Evolutionary conservation across 2,888 invertebrate species (phyloP), one percentile per base, ranked within the genome.

Genomic region (Lasioglossum leucozonium): DNA sequence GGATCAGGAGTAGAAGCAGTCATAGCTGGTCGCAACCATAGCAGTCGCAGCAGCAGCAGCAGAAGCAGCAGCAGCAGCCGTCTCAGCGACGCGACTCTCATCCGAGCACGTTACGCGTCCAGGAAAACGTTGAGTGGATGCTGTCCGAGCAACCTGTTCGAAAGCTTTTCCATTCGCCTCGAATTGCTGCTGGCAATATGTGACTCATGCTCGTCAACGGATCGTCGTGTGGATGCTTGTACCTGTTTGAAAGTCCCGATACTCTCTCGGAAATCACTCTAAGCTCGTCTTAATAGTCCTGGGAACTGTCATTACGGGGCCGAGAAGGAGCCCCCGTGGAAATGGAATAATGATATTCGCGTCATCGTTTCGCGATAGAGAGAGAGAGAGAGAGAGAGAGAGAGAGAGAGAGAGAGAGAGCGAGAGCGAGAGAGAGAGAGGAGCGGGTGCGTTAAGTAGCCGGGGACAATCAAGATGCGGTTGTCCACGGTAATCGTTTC

Each of bases 291-390:
- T 86, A 84, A 89, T 87, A 89, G 78, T 58, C 82, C 78, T 76
- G 74, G 80, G 80, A 85, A 84, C 87, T 77, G 78, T 82, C 81
- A 51, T 76, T 72, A 79, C 62, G 26, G 26, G 83, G 67, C 69
- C 79, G 78, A 16, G 30, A n/a, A 16, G 58, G 26, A 51, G 44
- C 58, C 22, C 22, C 13, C 22, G 78, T 71, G 73, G 79, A 90
- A 89, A 69, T 86, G 81, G 87, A 84, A 79, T 88, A 86, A 87
- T 77, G 79, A 83, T 86, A 85, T 79, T 69, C 77, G 55, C 75
- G 81, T 86, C 73, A 72, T 79, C 78, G 75, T 86, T 84, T 58
- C 44, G 30, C 34, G 37, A 58, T 47, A 34, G 30, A n/a, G 26
- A 40, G n/a, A n/a, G n/a, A n/a, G n/a, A n/a, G n/a, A n/a, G n/a